Evolutionary conservation across 2,888 invertebrate species (phyloP).

Genomic region (Dryomyza anilis): DNA sequence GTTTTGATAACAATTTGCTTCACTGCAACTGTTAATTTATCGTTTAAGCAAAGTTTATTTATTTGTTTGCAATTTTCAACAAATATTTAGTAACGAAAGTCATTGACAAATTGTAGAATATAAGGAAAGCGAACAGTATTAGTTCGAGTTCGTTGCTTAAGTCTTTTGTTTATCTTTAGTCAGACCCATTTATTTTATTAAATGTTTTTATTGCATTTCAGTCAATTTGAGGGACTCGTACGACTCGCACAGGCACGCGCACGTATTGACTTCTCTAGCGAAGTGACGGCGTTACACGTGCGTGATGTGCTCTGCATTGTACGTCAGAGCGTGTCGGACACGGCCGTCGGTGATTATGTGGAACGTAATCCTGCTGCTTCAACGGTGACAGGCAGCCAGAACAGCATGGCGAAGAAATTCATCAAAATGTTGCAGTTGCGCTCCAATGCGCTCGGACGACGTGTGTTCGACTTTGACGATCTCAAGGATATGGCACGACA

Average conservation of each 20-base stretch:
- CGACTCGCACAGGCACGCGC: constrained; percentile 88
- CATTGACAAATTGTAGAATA: too few species aligned
- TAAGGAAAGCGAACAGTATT: too few species aligned
- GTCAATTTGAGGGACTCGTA: constrained; percentile 89
- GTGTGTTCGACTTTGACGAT: constrained; percentile 77
- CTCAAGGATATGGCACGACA: constrained; percentile 74
- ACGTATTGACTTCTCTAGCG: constrained; percentile 81
- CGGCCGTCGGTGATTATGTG: constrained; percentile 66
- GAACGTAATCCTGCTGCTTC: constrained; percentile 68
- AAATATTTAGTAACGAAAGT: too few species aligned
- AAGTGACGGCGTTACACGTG: constrained; percentile 80
- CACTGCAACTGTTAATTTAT: too few species aligned
- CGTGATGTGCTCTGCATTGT: constrained; percentile 84
- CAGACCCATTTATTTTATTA: neutral
- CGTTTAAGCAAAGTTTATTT: too few species aligned
- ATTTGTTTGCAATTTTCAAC: too few species aligned
- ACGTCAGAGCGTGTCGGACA: constrained; percentile 78
- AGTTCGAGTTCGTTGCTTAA: constrained; percentile 11
- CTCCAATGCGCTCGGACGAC: constrained; percentile 70
- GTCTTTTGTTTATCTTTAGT: constrained; percentile 5
- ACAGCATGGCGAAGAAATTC: constrained; percentile 71
- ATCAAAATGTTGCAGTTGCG: constrained; percentile 71
- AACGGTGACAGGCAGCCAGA: constrained; percentile 62
- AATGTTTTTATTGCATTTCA: constrained; percentile 34
- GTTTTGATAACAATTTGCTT: too few species aligned